These are phyloP conservation scores for Bembecia ichneumoniformis DNA, from an alignment of 2,888 invertebrate genomes.

Conservation along the genomic window DNA sequence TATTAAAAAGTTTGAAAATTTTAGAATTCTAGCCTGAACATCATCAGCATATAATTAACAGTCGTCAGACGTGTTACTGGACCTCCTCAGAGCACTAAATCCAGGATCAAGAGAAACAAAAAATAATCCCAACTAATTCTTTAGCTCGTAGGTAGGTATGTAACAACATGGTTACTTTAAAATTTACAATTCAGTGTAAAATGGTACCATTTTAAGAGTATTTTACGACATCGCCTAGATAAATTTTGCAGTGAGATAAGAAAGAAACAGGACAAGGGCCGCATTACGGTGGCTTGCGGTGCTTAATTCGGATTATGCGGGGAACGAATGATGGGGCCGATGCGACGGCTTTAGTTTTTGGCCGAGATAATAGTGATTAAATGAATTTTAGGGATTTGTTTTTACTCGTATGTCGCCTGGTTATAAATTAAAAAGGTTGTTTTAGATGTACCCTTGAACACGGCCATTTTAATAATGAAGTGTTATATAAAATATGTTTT, in stretches of 20 bases:
- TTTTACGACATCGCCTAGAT: conserved; percentile 65
- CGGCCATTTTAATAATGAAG: background rate
- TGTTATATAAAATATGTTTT: too few species aligned
- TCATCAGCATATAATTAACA: too few species aligned
- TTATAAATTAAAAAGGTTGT: background rate
- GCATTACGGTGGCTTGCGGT: conserved; percentile 49
- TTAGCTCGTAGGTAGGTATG: background rate
- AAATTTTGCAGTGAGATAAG: conserved; percentile 66
- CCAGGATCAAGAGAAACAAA: too few species aligned
- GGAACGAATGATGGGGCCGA: conserved; percentile 42
- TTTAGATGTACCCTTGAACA: background rate
- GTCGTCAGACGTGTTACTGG: too few species aligned
- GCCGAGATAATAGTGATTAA: conserved; percentile 52
- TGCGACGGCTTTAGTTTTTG: conserved; percentile 41
- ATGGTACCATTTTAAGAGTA: conserved; percentile 33
- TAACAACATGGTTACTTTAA: background rate
- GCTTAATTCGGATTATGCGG: conserved; percentile 54
- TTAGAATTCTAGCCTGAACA: too few species aligned
- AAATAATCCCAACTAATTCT: background rate
- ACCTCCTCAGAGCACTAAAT: too few species aligned
- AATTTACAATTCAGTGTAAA: conserved; percentile 27
- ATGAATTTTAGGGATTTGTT: conserved; percentile 39
- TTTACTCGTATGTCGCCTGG: background rate
- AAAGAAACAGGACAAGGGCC: conserved; percentile 62
- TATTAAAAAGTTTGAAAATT: too few species aligned